Conservation (phyloP, 2,113 vertebrate genomes). For the Anhinga rufa region DNA sequence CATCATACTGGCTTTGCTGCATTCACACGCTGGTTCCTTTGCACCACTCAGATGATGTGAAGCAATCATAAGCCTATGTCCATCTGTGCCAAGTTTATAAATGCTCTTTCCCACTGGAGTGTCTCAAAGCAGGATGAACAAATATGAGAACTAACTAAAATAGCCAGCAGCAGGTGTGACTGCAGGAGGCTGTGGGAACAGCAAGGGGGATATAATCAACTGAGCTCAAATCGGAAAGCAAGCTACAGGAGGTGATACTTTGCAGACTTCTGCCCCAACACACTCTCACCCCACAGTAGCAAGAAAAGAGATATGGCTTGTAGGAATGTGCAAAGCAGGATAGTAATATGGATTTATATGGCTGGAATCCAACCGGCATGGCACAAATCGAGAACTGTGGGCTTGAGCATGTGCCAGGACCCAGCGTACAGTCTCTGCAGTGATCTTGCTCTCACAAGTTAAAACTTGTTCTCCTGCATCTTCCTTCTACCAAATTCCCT, state of each 20-base stretch:
- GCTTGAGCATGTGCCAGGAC: conserved; percentile 21
- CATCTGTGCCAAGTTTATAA: conserved; percentile 35
- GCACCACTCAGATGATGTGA: background rate
- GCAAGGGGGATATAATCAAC: background rate
- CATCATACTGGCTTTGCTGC: background rate
- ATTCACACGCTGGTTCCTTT: background rate
- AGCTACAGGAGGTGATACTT: conserved; percentile 11
- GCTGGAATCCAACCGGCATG: conserved; percentile 9
- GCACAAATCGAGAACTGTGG: conserved; percentile 3
- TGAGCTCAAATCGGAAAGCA: background rate
- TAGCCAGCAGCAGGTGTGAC: conserved; percentile 42
- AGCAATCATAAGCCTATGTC: conserved; percentile 9
- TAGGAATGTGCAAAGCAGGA: conserved; percentile 23
- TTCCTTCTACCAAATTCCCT: background rate
- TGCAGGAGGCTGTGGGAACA: conserved; percentile 7
- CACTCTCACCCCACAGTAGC: background rate
- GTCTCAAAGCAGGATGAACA: conserved; percentile 13
- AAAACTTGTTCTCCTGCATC: background rate
- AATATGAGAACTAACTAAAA: background rate
- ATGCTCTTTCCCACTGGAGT: background rate
- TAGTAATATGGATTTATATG: background rate
- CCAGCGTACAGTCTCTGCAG: background rate
- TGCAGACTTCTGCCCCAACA: conserved; percentile 15
- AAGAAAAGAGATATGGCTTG: background rate
- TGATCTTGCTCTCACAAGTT: background rate